Evolutionary conservation across 37 sponge, comb jelly and placozoan species (phyloP).

Genomic region (Petrosia ficiformis): DNA sequence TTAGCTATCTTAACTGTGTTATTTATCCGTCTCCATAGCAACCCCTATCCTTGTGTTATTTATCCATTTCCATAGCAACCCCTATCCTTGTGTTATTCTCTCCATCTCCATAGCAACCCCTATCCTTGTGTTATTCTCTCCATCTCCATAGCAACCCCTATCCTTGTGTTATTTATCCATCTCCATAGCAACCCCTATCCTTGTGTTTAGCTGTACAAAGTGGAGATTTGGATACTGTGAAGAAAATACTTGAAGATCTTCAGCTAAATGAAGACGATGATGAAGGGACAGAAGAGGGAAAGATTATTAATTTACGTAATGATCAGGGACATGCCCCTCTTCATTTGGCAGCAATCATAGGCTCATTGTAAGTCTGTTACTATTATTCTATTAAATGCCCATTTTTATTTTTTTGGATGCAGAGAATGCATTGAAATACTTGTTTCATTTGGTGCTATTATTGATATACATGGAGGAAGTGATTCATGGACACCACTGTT

Average conservation of each 20-base stretch:
- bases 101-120: too few relatives aligned
- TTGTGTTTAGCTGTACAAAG: slow-evolving; percentile 76
- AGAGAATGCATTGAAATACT: slow-evolving; percentile 58
- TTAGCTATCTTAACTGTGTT: too few relatives aligned
- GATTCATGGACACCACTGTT: slow-evolving; percentile 69
- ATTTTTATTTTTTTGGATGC: background rate
- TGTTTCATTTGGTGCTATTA: slow-evolving; percentile 55
- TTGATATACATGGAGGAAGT: slow-evolving; percentile 70
- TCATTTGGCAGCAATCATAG: slow-evolving; percentile 69
- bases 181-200: slow-evolving; percentile 57
- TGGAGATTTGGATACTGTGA: slow-evolving; percentile 58
- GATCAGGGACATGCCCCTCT: slow-evolving; percentile 74
- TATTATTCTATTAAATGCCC: background rate
- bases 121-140: too few relatives aligned
- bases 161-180: too few relatives aligned
- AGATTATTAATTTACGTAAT: slow-evolving; percentile 69
- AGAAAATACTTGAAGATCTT: slow-evolving; percentile 17
- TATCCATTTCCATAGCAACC: slow-evolving; percentile 38
- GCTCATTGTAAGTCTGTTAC: slow-evolving; percentile 48
- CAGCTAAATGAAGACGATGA: background rate
- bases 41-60: too few relatives aligned
- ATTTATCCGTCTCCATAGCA: too few relatives aligned
- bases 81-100: slow-evolving; percentile 65
- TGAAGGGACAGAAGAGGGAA: slow-evolving; percentile 4
- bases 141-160: too few relatives aligned